Evolutionary conservation across 2,797 vertebrate species (phyloP).

Genomic region (Fundulus diaphanus): DNA sequence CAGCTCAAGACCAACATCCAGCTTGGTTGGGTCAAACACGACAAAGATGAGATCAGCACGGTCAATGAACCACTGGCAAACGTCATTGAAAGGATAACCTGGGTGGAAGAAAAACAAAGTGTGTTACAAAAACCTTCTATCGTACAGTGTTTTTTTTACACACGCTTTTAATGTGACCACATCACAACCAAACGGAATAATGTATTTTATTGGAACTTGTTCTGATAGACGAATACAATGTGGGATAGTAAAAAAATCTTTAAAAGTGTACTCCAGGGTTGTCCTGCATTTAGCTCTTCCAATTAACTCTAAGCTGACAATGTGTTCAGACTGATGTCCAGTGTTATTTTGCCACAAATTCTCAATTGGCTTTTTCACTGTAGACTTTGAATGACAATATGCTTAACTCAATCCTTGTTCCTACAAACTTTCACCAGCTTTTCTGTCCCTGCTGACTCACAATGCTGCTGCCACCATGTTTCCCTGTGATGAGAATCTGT

Average conservation of each 20-base stretch:
- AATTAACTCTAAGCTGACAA: no score
- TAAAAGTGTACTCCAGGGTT: no score
- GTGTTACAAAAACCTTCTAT: background rate
- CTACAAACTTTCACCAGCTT: background rate
- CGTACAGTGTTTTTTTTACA: background rate
- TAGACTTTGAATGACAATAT: no score
- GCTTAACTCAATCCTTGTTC: no score
- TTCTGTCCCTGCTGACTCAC: background rate
- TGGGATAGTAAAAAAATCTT: no score
- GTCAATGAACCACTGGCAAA: conserved; percentile 99
- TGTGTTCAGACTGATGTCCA: no score
- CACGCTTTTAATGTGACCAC: background rate
- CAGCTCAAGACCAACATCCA: conserved; percentile 95
- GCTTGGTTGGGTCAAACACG: conserved; percentile 96
- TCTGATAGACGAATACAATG: no score
- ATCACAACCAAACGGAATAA: background rate
- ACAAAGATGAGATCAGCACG: conserved; percentile 98
- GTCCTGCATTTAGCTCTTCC: background rate
- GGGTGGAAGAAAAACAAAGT: conserved; percentile 35
- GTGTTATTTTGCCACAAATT: no score
- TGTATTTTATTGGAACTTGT: no score
- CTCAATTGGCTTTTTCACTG: no score
- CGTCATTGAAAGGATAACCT: conserved; percentile 98
- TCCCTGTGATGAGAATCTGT: background rate
- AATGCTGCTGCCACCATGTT: background rate